phyloP scores from a whole-genome alignment of 1,140 invertebrate genomes.

The Eueides isabella region DNA sequence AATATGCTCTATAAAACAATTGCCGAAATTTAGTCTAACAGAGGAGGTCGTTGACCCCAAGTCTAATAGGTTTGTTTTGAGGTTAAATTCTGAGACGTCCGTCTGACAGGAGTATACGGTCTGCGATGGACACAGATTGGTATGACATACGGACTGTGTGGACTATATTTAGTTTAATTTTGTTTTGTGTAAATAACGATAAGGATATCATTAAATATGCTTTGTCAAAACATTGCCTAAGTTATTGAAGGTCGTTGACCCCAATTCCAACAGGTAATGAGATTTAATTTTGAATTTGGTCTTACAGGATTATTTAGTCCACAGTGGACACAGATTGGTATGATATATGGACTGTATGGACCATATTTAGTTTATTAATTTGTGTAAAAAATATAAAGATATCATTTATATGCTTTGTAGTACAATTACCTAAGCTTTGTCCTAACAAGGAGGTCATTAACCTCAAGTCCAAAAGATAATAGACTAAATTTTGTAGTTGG shows the following conservation, averaged over 20 bases:
- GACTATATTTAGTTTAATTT: slow-evolving; percentile 45
- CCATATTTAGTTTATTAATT: background rate
- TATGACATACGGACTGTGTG: slow-evolving; percentile 68
- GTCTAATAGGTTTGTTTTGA: slow-evolving; percentile 96
- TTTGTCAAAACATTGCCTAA: too few relatives aligned
- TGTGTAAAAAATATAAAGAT: too few relatives aligned
- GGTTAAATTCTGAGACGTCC: slow-evolving; percentile 97
- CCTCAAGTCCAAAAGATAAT: slow-evolving; percentile 96
- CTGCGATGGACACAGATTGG: slow-evolving; percentile 60
- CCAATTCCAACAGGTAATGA: slow-evolving; percentile 92
- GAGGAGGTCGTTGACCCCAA: slow-evolving; percentile 98
- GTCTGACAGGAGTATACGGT: slow-evolving; percentile 86
- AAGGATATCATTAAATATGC: too few relatives aligned
- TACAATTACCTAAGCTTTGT: too few relatives aligned
- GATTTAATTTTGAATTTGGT: slow-evolving; percentile 97
- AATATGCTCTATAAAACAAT: slow-evolving; percentile 90
- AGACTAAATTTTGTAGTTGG: slow-evolving; percentile 96
- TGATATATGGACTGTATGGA: slow-evolving; percentile 58
- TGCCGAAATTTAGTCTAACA: slow-evolving; percentile 96
- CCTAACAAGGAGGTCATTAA: slow-evolving; percentile 62
- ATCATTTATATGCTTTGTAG: too few relatives aligned
- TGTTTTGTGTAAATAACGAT: too few relatives aligned
- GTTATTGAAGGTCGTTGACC: slow-evolving; percentile 95
- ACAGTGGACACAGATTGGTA: slow-evolving; percentile 67
- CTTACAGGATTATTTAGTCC: slow-evolving; percentile 83